phyloP scores from a whole-genome alignment of 2,888 invertebrate species.

The Sarcophaga rosellei region DNA sequence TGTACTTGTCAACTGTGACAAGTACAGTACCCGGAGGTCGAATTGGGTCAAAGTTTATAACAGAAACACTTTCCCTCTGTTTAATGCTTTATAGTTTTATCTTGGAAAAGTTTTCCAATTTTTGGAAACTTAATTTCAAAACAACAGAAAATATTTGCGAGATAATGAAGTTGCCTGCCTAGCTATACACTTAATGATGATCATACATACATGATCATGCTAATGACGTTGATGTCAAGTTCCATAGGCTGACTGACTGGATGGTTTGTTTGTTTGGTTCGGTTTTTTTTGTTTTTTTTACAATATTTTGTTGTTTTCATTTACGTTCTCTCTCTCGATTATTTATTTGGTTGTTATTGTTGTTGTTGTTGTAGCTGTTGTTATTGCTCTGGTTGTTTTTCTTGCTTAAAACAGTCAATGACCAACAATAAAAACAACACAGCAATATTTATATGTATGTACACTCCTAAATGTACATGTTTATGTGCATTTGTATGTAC shows the following conservation, averaged over 20 bases:
- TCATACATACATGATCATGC: constrained; percentile 2
- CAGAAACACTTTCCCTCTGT: too few relatives aligned
- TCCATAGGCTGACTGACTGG: constrained; percentile 45
- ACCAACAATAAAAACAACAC: constrained; percentile 59
- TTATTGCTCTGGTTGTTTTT: not conserved
- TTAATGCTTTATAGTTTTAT: too few relatives aligned
- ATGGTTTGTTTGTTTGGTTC: not conserved
- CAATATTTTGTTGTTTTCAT: constrained; percentile 6
- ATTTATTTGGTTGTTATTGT: constrained; percentile 2
- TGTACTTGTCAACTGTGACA: too few relatives aligned
- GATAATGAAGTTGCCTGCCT: too few relatives aligned
- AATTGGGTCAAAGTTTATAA: too few relatives aligned
- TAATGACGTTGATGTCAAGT: constrained; percentile 53
- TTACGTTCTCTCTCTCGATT: not conserved
- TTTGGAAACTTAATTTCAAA: too few relatives aligned
- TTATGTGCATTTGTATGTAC: not conserved
- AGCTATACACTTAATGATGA: not conserved
- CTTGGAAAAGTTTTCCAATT: too few relatives aligned
- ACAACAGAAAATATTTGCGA: too few relatives aligned
- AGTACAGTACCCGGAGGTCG: too few relatives aligned
- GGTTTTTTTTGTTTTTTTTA: not conserved
- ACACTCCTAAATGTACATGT: not conserved
- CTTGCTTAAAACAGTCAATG: constrained; percentile 59
- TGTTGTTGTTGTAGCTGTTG: not conserved
- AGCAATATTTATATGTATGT: constrained; percentile 17